Evolutionary conservation across 2,888 invertebrate genomes (phyloP).

Genomic region (Embidobia sp.): DNA sequence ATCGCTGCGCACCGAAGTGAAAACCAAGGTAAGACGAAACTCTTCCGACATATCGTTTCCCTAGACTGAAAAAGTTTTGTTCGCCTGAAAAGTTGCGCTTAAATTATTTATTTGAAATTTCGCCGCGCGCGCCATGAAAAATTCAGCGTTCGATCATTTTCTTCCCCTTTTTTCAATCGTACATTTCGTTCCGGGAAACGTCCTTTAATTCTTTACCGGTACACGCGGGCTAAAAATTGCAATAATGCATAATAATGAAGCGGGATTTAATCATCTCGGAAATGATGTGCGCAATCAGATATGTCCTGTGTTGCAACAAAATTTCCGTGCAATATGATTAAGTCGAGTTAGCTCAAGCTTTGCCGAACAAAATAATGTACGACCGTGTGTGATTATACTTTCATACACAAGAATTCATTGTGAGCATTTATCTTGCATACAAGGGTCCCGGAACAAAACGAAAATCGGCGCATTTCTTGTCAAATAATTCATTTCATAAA

Average conservation of each 20-base stretch:
- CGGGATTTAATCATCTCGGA: slow-evolving; percentile 37
- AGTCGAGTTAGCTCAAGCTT: slow-evolving; percentile 14
- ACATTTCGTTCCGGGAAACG: slow-evolving; percentile 29
- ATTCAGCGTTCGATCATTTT: slow-evolving; percentile 40
- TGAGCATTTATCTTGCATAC: slow-evolving; percentile 17
- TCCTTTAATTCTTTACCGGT: slow-evolving; percentile 19
- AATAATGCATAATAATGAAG: slow-evolving; percentile 33
- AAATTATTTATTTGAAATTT: slow-evolving; percentile 54
- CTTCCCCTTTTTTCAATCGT: slow-evolving; percentile 50
- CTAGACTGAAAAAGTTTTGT: slow-evolving; percentile 61
- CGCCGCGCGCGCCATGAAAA: slow-evolving; percentile 36
- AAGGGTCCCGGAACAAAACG: background rate
- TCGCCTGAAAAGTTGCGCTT: slow-evolving; percentile 41
- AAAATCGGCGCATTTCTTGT: background rate
- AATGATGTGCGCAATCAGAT: slow-evolving; percentile 38
- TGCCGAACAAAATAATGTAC: slow-evolving; percentile 30
- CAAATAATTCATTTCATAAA: slow-evolving; percentile 25
- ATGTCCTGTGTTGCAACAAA: slow-evolving; percentile 9
- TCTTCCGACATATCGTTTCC: slow-evolving; percentile 65
- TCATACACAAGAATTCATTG: slow-evolving; percentile 29
- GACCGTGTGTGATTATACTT: slow-evolving; percentile 31
- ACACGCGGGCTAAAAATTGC: slow-evolving; percentile 9
- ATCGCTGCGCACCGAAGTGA: slow-evolving; percentile 37
- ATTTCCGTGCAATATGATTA: slow-evolving; percentile 27
- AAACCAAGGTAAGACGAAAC: slow-evolving; percentile 55